Evolutionary conservation across 2,797 vertebrate genomes (phyloP), one percentile per base, ranked within the genome.

Genomic region (Peromyscus nudipes): DNA sequence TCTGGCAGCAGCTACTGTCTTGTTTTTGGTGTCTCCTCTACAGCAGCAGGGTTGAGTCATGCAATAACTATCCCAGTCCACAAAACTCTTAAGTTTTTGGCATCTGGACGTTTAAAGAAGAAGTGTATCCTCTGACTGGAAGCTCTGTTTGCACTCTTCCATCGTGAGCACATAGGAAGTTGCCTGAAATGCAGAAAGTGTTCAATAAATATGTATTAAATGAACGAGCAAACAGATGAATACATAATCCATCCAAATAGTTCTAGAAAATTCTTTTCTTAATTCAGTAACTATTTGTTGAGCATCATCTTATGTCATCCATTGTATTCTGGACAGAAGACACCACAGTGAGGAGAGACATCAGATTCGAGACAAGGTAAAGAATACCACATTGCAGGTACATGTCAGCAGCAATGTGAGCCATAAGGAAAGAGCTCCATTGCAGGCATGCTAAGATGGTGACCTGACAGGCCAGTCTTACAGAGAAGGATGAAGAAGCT

Each of bases 131-230:
- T 91, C 64, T 75, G 65, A 60, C 9, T 13, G 13, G 17, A 90
- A 91, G 16, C 31, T 52, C n/a, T 49, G 0, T 40, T 40, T 49
- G 86, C 8, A 69, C 2, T 67, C n/a, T 49, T 90, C 6, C 77
- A 29, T 85, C 65, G 52, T 17, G 1, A 81, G 49, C 46, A 57
- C 37, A 82, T 57, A 73, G 71, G 92, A 67, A 55, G 75, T 57
- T 79, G 8, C 29, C 49, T 82, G 31, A 17, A 37, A 91, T n/a
- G 46, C 67, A 49, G 21, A 64, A 90, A 21, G 25, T 80, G 62
- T 16, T 75, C 57, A 29, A 25, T 77, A 89, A 94, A 64, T 88
- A 91, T 67, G 81, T 69, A 93, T 43, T 89, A 73, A 95, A 29
- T 57, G 34, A 52, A n/a, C 43, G 57, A 31, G 16, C 21, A 2